Percentiles rank a stretch among this genome's conserved stretches.
These are phyloP conservation scores for Meandrina meandrites DNA, from an alignment of 92 coral and sea anemone genomes.

Conservation along the genomic window DNA sequence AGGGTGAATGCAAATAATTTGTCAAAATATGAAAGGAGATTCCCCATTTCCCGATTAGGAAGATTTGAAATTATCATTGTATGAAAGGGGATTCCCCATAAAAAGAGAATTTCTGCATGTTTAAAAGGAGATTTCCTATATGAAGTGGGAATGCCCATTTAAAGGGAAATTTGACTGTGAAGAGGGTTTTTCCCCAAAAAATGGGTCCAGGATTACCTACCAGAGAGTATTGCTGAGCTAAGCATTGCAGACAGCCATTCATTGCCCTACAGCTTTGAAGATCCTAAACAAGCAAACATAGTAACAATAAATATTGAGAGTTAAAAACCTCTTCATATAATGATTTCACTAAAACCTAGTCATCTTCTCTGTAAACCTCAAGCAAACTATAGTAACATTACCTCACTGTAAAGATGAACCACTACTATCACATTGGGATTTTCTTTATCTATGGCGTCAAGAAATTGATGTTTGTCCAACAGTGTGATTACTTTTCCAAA, in stretches of 20 bases:
- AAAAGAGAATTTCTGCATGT: background rate
- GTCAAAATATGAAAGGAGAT: background rate
- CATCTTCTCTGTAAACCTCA: too few species aligned
- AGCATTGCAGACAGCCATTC: slow-evolving; percentile 81
- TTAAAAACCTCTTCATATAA: background rate
- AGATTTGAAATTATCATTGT: background rate
- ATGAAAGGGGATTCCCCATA: background rate
- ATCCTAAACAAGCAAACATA: slow-evolving; percentile 38
- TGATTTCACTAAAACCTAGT: background rate
- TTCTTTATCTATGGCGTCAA: slow-evolving; percentile 88
- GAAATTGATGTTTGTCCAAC: slow-evolving; percentile 67
- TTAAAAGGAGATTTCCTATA: too few species aligned
- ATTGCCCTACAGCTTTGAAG: slow-evolving; percentile 80
- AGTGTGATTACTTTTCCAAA: slow-evolving; percentile 83
- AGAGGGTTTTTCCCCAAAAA: background rate
- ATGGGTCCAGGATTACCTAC: slow-evolving; percentile 44
- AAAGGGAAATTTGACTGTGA: background rate
- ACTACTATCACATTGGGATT: slow-evolving; percentile 79
- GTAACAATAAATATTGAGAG: background rate
- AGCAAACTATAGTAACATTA: background rate
- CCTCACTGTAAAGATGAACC: slow-evolving; percentile 84
- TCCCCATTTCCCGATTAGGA: slow-evolving; percentile 4
- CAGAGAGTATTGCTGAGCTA: slow-evolving; percentile 82
- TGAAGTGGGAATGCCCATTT: background rate
- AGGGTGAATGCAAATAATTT: too few species aligned